Evolutionary conservation across 64 coral and sea anemone genomes (phyloP).

Genomic region (Pocillopora damicornis): DNA sequence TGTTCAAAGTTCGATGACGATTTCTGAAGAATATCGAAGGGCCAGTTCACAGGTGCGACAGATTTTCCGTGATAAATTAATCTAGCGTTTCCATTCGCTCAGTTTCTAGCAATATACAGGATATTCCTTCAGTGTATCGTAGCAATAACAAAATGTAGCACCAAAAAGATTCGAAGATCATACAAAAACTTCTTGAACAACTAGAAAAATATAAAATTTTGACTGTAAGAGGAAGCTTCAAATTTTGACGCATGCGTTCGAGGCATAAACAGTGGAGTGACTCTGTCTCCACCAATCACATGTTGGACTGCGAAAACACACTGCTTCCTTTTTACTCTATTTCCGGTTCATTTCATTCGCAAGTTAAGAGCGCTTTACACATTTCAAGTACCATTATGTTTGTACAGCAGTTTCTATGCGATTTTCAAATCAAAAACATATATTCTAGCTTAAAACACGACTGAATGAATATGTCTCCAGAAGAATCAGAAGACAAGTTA

Average conservation of each 20-base stretch:
- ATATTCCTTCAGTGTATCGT: neutral
- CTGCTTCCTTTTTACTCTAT: neutral
- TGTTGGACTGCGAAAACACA: neutral
- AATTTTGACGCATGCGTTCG: constrained; percentile 24
- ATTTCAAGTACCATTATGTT: neutral
- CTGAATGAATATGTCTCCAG: too few species aligned
- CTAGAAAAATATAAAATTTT: constrained; percentile 12
- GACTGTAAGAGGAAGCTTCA: neutral
- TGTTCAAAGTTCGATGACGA: neutral
- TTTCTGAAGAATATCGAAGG: neutral
- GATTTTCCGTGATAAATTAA: constrained; percentile 10
- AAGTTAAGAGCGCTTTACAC: neutral
- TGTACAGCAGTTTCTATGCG: neutral
- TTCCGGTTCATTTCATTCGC: neutral
- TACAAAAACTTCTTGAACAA: neutral
- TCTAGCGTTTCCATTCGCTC: neutral
- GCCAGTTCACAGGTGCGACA: neutral
- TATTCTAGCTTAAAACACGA: too few species aligned
- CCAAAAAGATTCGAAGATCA: neutral
- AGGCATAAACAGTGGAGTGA: constrained; percentile 44
- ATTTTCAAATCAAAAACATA: neutral
- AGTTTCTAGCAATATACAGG: neutral
- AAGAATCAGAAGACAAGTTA: too few species aligned
- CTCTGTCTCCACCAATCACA: constrained; percentile 19
- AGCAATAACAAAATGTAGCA: neutral